Evolutionary conservation across 2,797 vertebrate species (phyloP).

Genomic region (Morus bassanus): DNA sequence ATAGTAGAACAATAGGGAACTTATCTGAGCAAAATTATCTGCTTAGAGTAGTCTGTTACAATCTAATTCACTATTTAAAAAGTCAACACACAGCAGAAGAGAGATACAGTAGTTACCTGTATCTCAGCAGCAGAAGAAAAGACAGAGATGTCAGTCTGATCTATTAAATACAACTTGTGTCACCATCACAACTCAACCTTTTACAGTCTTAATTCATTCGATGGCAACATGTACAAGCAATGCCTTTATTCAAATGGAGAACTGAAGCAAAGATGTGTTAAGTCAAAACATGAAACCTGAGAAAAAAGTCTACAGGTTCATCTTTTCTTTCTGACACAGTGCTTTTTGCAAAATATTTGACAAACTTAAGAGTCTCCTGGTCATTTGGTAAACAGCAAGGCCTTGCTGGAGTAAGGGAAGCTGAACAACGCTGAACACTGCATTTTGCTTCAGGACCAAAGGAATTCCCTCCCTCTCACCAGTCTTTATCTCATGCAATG

Average conservation of each 20-base stretch:
- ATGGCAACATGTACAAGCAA: not conserved
- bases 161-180: not conserved
- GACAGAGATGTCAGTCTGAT: not conserved
- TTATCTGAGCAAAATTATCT: constrained; percentile 3
- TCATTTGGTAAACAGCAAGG: not conserved
- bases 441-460: not conserved
- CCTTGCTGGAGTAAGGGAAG: not conserved
- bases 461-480: not conserved
- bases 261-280: not conserved
- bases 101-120: not conserved
- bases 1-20: not conserved
- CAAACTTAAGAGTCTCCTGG: not conserved
- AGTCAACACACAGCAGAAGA: not conserved
- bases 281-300: not conserved
- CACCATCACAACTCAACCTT: not conserved
- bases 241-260: not conserved
- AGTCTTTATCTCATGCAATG: fast-evolving
- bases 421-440: not conserved
- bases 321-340: not conserved
- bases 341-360: not conserved
- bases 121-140: not conserved
- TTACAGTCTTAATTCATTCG: not conserved
- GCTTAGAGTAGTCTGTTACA: not conserved
- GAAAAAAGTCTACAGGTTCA: not conserved
- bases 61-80: not conserved